Conservation (phyloP, 2,888 invertebrate genomes). For the Drosophila suboccidentalis region DNA sequence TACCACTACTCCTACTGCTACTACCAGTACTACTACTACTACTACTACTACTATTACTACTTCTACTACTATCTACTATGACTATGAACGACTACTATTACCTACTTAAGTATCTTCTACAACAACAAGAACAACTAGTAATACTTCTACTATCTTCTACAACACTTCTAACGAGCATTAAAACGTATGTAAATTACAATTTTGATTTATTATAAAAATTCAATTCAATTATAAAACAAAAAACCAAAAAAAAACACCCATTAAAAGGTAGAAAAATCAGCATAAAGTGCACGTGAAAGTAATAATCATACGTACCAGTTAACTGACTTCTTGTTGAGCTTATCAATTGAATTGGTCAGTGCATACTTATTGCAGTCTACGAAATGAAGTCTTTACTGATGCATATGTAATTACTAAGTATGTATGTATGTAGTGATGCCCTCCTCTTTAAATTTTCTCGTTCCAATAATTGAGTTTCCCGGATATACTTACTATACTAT, state of each 20-base stretch:
- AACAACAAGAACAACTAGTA: constrained; percentile 36
- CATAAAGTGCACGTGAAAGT: constrained; percentile 43
- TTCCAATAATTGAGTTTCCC: neutral
- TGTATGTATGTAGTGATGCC: constrained; percentile 13
- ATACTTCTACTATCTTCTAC: constrained; percentile 44
- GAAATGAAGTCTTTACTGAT: neutral
- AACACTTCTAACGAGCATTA: constrained; percentile 62
- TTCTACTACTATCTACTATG: constrained; percentile 37
- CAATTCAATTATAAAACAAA: too few species aligned
- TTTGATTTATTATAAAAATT: constrained; percentile 35
- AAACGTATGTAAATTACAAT: constrained; percentile 70
- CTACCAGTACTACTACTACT: constrained; percentile 33
- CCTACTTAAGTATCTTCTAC: constrained; percentile 23
- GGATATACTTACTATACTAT: neutral
- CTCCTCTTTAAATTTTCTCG: neutral
- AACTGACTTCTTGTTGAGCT: constrained; percentile 13
- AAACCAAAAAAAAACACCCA: constrained; percentile 2
- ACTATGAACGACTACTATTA: constrained; percentile 36
- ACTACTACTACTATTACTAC: constrained; percentile 25
- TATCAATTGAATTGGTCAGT: neutral
- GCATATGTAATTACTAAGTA: constrained; percentile 12
- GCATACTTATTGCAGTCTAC: too few species aligned
- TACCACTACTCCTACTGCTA: constrained; percentile 30
- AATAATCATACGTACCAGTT: constrained; percentile 20
- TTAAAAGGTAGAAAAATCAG: constrained; percentile 36